phyloP scores from a whole-genome alignment of 2,113 vertebrate genomes.

The Cyanoliseus patagonus region DNA sequence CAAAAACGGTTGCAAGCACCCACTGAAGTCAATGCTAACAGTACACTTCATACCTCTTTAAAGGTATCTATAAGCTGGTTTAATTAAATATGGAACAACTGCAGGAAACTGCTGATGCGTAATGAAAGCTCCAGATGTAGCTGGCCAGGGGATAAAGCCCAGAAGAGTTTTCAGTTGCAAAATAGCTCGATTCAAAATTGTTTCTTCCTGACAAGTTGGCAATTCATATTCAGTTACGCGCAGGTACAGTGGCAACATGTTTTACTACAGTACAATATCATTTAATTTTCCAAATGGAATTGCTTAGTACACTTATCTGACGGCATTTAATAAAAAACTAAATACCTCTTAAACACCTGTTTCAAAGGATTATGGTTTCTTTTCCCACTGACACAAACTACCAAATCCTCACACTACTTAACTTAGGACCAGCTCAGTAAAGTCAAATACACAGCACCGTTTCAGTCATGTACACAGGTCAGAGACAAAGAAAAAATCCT shows the following conservation, averaged over 20 bases:
- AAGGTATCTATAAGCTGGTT: background rate
- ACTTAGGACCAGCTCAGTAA: background rate
- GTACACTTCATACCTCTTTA: background rate
- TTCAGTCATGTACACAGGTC: background rate
- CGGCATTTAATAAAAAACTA: background rate
- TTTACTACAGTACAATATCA: background rate
- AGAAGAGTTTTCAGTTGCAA: background rate
- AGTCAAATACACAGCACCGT: background rate
- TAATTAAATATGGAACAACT: background rate
- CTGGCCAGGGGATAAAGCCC: background rate
- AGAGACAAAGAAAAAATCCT: background rate
- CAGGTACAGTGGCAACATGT: background rate
- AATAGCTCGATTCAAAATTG: constrained; percentile 17
- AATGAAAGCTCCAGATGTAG: constrained; percentile 29
- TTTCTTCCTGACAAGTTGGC: background rate
- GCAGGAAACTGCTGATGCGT: background rate
- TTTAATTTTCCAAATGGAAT: background rate
- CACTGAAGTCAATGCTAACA: background rate
- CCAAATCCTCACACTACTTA: background rate
- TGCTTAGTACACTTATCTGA: background rate
- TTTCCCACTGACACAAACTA: background rate
- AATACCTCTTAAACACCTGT: background rate
- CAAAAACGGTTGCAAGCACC: background rate
- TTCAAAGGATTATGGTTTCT: background rate
- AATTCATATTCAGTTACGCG: background rate